Evolutionary conservation across 2,888 invertebrate species (phyloP).

Genomic region (Brassicogethes aeneus): DNA sequence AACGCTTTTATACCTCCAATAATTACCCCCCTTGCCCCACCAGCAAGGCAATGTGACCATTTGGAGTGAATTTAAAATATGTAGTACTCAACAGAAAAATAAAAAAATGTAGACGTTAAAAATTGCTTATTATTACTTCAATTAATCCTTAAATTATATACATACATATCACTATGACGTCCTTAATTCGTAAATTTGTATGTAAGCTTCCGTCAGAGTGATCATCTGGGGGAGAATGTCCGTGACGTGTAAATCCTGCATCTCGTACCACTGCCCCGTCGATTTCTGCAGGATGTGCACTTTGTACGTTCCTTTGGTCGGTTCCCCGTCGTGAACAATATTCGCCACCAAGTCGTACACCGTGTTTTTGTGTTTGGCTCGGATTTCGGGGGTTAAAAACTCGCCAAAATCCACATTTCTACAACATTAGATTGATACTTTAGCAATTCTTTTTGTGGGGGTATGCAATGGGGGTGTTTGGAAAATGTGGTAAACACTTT

Average conservation of each 20-base stretch:
- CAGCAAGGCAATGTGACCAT: conserved; percentile 36
- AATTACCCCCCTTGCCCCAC: conserved; percentile 42
- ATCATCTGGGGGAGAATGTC: conserved; percentile 99
- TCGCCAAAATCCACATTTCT: conserved; percentile 97
- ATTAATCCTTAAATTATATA: no score
- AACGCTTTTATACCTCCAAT: conserved; percentile 48
- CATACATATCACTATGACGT: conserved; percentile 5
- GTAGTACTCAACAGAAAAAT: no score
- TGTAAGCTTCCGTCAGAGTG: conserved; percentile 96
- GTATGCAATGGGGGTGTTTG: no score
- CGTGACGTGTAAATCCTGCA: conserved; percentile 95
- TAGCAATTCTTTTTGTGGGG: no score
- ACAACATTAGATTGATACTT: conserved; percentile 31
- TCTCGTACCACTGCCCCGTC: conserved; percentile 74
- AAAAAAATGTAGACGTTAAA: no score
- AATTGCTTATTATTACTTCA: no score
- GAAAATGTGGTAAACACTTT: no score
- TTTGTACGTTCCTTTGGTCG: conserved; percentile 87
- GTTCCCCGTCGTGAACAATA: conserved; percentile 97
- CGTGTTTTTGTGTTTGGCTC: conserved; percentile 68
- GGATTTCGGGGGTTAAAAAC: conserved; percentile 77
- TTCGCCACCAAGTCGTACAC: conserved; percentile 97
- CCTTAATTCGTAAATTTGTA: conserved; percentile 70
- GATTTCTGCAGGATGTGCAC: conserved; percentile 88
- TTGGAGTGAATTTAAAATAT: conserved; percentile 5